Base-by-base conservation (phyloP, 2,888 invertebrate species). In the Meteorus cinctellus region DNA sequence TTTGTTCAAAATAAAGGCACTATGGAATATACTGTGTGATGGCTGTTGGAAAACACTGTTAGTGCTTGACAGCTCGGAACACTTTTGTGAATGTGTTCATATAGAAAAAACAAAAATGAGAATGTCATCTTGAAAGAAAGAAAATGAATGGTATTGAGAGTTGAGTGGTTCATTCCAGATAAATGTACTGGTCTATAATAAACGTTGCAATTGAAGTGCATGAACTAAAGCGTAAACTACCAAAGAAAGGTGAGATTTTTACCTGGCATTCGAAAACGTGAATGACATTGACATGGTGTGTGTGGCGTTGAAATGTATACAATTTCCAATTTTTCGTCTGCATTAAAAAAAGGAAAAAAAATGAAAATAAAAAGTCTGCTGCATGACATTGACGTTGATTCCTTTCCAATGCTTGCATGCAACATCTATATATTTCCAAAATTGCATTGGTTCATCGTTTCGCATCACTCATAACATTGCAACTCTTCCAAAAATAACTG, bases 251-350 rank as follows among this genome's bases (percentile, higher is more conserved):
- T n/a, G 62, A 41, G 8, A 59, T 16, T 31, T 12, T 31, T 51
- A 36, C 31, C n/a, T 45, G 27, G 45, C 55, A 68, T 48, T 34
- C 66, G 36, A 70, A 74, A 72, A 60, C 66, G 69, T 77, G 76
- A 80, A 77, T 76, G 81, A 78, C 78, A 77, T 74, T 74, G 75
- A 74, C 76, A 75, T 62, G 77, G 77, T 59, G 70, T 79, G 77
- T 60, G 72, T 79, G 77, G 73, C 75, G 80, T 77, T 81, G 83
- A 82, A 84, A 81, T 76, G 78, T 80, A 74, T 77, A 82, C 84
- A 83, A 85, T 85, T 83, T 82, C 68, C 85, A 85, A 85, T 86
- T 85, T 81, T 75, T 69, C 41, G 41, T 36, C 45, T 60, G 59
- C 41, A 62, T 16, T 16, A 66, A 55, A 62, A 24, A 55, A 51